Percentiles rank a stretch among this genome's conserved stretches.
These are phyloP conservation scores for Xanthorhoe designata DNA, from an alignment of 2,888 invertebrate species.

Conservation along the genomic window DNA sequence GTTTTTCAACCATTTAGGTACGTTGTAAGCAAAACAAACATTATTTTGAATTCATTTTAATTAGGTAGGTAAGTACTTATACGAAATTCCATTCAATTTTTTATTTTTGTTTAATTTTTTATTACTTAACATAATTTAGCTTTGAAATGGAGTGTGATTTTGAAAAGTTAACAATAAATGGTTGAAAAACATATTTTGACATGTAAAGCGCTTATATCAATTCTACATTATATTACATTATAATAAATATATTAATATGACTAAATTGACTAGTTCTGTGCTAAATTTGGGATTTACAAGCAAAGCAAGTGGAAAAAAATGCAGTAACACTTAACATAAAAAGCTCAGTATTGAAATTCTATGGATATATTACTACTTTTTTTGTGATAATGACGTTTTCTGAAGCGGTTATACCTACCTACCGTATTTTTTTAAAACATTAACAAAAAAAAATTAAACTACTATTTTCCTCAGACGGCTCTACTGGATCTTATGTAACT, in stretches of 20 bases:
- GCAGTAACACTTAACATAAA: conserved; percentile 46
- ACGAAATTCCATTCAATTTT: no score
- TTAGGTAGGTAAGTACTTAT: no score
- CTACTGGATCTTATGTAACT: no score
- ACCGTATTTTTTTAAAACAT: no score
- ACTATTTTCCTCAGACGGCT: no score
- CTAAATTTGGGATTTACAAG: conserved; percentile 53
- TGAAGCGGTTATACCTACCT: conserved; percentile 8
- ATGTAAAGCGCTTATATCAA: conserved; percentile 39
- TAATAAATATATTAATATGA: conserved; percentile 59
- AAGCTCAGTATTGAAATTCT: conserved; percentile 47
- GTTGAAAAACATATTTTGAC: conserved; percentile 30
- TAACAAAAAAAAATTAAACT: no score
- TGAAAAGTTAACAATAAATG: conserved; percentile 17
- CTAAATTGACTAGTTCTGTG: conserved; percentile 68
- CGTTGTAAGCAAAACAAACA: background rate
- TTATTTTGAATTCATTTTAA: background rate
- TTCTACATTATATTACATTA: conserved; percentile 32
- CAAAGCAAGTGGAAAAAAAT: conserved; percentile 55
- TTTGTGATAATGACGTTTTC: conserved; percentile 8
- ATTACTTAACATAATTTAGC: no score
- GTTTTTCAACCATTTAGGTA: conserved; percentile 41
- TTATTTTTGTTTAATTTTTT: no score
- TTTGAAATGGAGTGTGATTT: background rate
- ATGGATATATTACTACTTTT: conserved; percentile 32